Percentiles rank a stretch among this genome's conserved stretches.
phyloP scores from a whole-genome alignment of 2,113 vertebrate species.

The Pantherophis guttatus region DNA sequence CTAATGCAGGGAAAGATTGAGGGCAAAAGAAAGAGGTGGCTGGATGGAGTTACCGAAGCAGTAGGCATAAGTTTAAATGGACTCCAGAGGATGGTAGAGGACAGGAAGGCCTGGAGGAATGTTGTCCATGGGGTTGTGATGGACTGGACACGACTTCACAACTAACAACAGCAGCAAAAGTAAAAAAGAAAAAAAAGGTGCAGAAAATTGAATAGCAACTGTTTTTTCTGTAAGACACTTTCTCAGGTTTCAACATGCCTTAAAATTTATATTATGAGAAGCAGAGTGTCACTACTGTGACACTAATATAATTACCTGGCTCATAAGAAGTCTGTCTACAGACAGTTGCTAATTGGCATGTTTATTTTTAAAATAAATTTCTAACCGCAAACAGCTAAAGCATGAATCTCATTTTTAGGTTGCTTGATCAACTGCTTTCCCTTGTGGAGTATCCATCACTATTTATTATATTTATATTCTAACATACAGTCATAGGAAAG shows the following conservation, averaged over 20 bases:
- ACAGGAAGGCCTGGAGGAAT: no score
- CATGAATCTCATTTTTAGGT: constrained; percentile 36
- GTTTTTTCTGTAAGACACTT: not conserved
- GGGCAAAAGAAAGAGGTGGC: no score
- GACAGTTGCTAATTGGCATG: not conserved
- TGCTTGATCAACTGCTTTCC: constrained; percentile 53
- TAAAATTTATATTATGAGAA: not conserved
- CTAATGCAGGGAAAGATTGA: no score
- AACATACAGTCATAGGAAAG: not conserved
- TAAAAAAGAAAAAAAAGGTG: not conserved
- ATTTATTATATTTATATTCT: constrained; percentile 46
- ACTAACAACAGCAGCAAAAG: no score
- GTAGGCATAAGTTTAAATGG: no score
- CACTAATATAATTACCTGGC: not conserved
- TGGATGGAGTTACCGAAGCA: no score
- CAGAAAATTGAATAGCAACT: not conserved
- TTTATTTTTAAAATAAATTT: not conserved
- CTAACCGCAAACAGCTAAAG: not conserved
- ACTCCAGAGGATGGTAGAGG: no score
- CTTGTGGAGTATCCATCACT: constrained; percentile 53
- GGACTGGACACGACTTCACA: no score
- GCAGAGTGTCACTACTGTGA: not conserved
- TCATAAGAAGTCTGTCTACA: not conserved
- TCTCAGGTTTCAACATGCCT: not conserved
- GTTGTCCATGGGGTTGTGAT: no score